Percentiles rank a stretch among this genome's conserved stretches.
These are phyloP conservation scores for Drepanosiphum platanoidis DNA, from an alignment of 2,888 invertebrate genomes.

Conservation along the genomic window DNA sequence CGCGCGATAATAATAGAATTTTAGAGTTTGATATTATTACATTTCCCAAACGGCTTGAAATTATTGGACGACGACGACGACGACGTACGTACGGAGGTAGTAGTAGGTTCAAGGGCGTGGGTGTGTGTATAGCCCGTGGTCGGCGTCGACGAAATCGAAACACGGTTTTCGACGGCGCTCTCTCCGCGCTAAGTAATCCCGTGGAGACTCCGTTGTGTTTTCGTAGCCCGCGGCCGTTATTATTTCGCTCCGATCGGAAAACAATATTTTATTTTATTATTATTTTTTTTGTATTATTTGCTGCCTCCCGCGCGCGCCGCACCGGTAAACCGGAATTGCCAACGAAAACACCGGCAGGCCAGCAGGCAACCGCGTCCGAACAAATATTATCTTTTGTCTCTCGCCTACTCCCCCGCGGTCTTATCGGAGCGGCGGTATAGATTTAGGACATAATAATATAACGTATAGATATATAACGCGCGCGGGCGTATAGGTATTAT, in stretches of 20 bases:
- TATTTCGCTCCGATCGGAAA: slow-evolving; percentile 36
- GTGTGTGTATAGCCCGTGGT: too few relatives aligned
- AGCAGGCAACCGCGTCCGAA: slow-evolving; percentile 31
- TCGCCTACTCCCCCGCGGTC: not conserved
- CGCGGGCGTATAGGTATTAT: not conserved
- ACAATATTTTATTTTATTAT: not conserved
- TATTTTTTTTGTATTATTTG: not conserved
- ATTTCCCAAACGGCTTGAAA: slow-evolving; percentile 31
- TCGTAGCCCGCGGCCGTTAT: slow-evolving; percentile 42
- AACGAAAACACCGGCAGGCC: slow-evolving; percentile 51
- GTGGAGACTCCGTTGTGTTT: slow-evolving; percentile 25
- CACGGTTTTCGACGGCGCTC: slow-evolving; percentile 6
- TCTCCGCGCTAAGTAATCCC: slow-evolving; percentile 41
- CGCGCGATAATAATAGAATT: not conserved
- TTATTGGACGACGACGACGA: not conserved
- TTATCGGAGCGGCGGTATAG: not conserved
- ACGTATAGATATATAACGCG: not conserved
- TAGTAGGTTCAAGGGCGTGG: too few relatives aligned
- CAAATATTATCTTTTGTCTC: slow-evolving; percentile 38
- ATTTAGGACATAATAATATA: not conserved
- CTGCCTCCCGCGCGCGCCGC: not conserved
- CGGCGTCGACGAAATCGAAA: not conserved
- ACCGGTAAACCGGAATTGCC: slow-evolving; percentile 35
- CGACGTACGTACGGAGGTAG: not conserved
- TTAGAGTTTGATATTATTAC: slow-evolving; percentile 19